phyloP scores from a whole-genome alignment of 2,888 invertebrate species.

The Aphidius colemani region DNA sequence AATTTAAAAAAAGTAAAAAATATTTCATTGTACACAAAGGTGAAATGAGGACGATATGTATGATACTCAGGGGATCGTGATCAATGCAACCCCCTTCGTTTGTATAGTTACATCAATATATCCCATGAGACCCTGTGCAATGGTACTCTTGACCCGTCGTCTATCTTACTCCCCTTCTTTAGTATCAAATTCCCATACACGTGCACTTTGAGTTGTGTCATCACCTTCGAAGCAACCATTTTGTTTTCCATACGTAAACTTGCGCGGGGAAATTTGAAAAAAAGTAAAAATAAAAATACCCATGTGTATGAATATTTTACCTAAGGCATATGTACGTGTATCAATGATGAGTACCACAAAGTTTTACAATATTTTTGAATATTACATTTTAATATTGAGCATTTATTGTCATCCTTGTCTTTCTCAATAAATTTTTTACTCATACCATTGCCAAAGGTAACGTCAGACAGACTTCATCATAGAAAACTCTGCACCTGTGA shows the following conservation, averaged over 20 bases:
- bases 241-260: conserved; percentile 33
- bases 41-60: too few species aligned
- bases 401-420: conserved; percentile 31
- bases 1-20: too few species aligned
- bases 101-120: conserved; percentile 39
- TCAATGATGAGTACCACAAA: too few species aligned
- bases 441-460: conserved; percentile 19
- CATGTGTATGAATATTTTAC: conserved; percentile 35
- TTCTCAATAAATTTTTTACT: conserved; percentile 24
- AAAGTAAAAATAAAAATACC: not conserved
- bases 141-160: conserved; percentile 42
- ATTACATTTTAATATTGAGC: conserved; percentile 58
- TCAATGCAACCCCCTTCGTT: conserved; percentile 33
- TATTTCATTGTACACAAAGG: too few species aligned
- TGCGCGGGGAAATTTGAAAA: too few species aligned
- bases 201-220: conserved; percentile 58
- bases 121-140: conserved; percentile 48
- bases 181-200: conserved; percentile 59
- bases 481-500: conserved; percentile 58
- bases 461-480: conserved; percentile 38
- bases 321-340: not conserved
- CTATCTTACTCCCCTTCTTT: conserved; percentile 33
- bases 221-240: conserved; percentile 50
- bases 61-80: conserved; percentile 16
- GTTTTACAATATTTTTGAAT: conserved; percentile 27